phyloP scores from a whole-genome alignment of 2,797 vertebrate genomes.

The Antennarius maculatus region DNA sequence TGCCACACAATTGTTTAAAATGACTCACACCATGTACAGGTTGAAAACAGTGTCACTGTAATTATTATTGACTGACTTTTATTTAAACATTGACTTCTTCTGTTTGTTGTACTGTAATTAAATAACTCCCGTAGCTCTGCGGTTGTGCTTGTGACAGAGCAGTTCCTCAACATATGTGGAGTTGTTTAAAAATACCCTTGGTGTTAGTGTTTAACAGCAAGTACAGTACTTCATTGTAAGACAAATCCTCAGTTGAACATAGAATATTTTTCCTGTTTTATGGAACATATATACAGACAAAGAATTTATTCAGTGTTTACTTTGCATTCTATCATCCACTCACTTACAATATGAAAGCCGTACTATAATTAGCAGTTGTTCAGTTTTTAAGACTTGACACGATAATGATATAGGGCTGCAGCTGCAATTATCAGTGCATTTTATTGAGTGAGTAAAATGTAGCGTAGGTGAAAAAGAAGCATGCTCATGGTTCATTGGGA shows the following conservation, averaged over 20 bases:
- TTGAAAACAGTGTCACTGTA: not conserved
- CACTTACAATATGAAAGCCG: constrained; percentile 25
- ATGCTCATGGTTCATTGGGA: constrained; percentile 37
- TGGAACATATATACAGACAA: constrained; percentile 18
- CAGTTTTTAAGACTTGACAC: constrained; percentile 21
- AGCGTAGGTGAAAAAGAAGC: constrained; percentile 49
- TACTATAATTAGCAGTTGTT: constrained; percentile 32
- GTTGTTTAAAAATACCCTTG: constrained; percentile 10
- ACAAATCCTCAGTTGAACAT: constrained; percentile 26
- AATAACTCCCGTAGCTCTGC: not conserved
- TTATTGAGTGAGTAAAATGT: constrained; percentile 55
- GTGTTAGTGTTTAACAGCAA: not conserved
- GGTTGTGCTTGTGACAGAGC: constrained; percentile 11
- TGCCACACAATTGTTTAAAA: not conserved
- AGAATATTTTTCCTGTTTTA: constrained; percentile 7
- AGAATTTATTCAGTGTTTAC: constrained; percentile 29
- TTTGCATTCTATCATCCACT: constrained; percentile 33
- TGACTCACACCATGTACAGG: not conserved
- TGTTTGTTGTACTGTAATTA: constrained; percentile 2
- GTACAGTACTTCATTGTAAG: not conserved
- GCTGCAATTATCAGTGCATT: constrained; percentile 54
- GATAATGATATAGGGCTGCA: constrained; percentile 24
- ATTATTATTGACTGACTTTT: constrained; percentile 6
- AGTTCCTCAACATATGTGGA: constrained; percentile 15
- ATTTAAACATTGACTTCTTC: constrained; percentile 23